Evolutionary conservation across 2,888 invertebrate species (phyloP).

Genomic region (Sepioteuthis lessoniana): DNA sequence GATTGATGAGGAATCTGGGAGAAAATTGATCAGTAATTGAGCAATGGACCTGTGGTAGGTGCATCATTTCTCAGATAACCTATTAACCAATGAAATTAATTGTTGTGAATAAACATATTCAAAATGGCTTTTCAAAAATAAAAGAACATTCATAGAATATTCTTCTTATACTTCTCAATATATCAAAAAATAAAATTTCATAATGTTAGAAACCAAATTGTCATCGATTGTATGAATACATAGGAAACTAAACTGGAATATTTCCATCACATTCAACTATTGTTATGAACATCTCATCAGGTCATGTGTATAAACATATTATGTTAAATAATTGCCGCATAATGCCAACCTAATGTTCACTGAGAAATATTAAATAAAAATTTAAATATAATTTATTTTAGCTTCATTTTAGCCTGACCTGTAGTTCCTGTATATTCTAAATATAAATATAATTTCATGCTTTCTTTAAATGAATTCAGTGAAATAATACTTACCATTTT

Average conservation of each 20-base stretch:
- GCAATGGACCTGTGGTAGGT: background rate
- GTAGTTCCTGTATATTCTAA: background rate
- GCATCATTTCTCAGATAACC: constrained; percentile 4
- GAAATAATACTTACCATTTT: background rate
- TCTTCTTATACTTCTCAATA: background rate
- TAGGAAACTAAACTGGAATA: background rate
- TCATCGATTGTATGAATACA: background rate
- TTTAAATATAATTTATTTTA: no score
- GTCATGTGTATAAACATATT: no score
- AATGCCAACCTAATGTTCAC: background rate
- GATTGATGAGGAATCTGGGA: background rate
- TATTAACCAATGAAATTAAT: background rate
- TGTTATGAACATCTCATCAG: background rate
- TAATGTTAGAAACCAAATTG: background rate
- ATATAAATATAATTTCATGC: background rate
- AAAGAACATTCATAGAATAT: background rate
- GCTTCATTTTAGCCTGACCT: no score
- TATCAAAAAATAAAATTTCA: background rate
- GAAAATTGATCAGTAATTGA: constrained; percentile 1
- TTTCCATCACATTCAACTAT: no score
- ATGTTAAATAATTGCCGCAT: background rate
- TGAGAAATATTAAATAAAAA: background rate
- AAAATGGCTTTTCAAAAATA: background rate
- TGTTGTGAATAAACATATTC: constrained; percentile 21
- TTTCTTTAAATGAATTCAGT: background rate